Evolutionary conservation across 2,888 invertebrate species (phyloP).

Genomic region (Acleris literana): DNA sequence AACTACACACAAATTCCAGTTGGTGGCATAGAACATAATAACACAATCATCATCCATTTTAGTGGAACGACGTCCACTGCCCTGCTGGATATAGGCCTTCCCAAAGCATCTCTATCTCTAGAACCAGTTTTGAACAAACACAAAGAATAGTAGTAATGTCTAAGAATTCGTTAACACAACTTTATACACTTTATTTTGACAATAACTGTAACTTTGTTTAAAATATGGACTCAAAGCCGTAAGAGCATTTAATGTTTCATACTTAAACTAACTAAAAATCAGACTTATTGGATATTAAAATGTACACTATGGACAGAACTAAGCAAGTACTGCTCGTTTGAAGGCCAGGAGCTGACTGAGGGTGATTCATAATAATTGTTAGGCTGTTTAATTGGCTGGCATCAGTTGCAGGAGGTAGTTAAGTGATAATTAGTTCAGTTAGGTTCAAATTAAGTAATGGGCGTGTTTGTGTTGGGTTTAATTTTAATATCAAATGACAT

Average conservation of each 20-base stretch:
- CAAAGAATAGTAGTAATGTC: too few species aligned
- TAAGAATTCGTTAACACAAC: background rate
- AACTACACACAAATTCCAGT: too few species aligned
- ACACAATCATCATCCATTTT: background rate
- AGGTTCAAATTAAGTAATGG: background rate
- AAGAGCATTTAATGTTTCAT: background rate
- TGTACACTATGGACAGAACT: background rate
- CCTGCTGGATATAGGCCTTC: too few species aligned
- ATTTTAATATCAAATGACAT: background rate
- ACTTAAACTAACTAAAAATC: too few species aligned
- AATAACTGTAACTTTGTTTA: too few species aligned
- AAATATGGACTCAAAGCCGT: too few species aligned
- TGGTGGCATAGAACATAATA: background rate
- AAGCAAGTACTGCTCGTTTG: background rate
- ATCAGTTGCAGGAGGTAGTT: conserved; percentile 31
- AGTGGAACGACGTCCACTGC: too few species aligned
- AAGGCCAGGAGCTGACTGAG: conserved; percentile 17
- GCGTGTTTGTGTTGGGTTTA: background rate
- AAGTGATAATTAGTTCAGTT: conserved; percentile 26
- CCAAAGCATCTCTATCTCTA: too few species aligned
- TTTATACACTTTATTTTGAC: background rate
- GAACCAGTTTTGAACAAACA: too few species aligned
- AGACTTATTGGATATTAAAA: background rate
- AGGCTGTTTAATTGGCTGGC: conserved; percentile 24
- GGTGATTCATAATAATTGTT: conserved; percentile 19